Evolutionary conservation across 1,140 invertebrate species (phyloP).

Genomic region (Trialeurodes vaporariorum): DNA sequence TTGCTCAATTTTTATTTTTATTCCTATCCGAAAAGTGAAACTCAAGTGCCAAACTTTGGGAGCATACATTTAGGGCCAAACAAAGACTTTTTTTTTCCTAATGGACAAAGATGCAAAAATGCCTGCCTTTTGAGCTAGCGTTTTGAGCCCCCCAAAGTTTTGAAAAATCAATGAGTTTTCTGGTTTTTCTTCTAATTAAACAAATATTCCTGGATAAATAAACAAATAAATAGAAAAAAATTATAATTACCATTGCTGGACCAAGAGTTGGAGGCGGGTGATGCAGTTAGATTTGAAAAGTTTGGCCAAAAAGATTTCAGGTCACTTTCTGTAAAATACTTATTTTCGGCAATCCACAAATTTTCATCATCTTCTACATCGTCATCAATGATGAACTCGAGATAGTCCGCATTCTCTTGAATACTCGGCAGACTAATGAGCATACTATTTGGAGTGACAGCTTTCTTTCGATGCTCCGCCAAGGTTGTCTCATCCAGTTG

Average conservation of each 20-base stretch:
- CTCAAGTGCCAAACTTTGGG: too few species aligned
- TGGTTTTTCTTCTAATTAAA: too few species aligned
- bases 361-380: conserved; percentile 9
- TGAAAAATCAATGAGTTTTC: too few species aligned
- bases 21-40: too few species aligned
- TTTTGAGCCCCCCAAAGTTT: too few species aligned
- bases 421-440: neutral
- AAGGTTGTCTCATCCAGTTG: conserved; percentile 12
- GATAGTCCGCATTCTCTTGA: neutral
- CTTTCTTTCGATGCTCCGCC: neutral
- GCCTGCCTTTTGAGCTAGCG: too few species aligned
- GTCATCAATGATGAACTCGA: neutral
- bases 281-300: conserved; percentile 29
- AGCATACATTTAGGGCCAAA: too few species aligned
- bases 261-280: conserved; percentile 47
- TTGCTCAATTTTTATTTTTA: too few species aligned
- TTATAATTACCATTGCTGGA: conserved; percentile 37
- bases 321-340: neutral
- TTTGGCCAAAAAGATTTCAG: neutral
- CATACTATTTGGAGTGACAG: neutral
- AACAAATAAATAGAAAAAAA: neutral
- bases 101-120: too few species aligned
- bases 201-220: too few species aligned
- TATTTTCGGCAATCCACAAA: conserved; percentile 2
- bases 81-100: too few species aligned